Conservation (phyloP, 2,113 vertebrate species). For the Xerus inauris region DNA sequence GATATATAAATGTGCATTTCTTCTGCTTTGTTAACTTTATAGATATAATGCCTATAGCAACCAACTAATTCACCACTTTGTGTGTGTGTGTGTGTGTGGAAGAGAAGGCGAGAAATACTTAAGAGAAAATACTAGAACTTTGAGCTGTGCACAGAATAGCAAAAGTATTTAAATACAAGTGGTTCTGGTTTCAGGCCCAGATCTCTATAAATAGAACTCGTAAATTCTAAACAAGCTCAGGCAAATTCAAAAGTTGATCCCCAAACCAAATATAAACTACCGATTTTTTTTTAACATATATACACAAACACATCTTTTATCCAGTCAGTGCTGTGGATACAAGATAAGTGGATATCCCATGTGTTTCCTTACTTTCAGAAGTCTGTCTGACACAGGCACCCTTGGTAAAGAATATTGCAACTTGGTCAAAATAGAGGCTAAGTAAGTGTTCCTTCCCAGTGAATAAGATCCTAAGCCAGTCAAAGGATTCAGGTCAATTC, state of each 20-base stretch:
- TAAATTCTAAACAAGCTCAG: constrained; percentile 57
- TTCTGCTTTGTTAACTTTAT: constrained; percentile 24
- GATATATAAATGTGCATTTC: background rate
- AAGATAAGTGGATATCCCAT: constrained; percentile 23
- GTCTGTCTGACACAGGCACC: background rate
- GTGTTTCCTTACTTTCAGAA: constrained; percentile 28
- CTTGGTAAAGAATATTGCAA: constrained; percentile 26
- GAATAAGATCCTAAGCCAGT: background rate
- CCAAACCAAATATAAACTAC: constrained; percentile 26
- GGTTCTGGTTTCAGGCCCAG: constrained; percentile 46
- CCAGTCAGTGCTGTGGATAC: background rate
- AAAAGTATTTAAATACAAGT: constrained; percentile 39
- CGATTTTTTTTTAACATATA: background rate
- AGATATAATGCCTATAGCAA: background rate
- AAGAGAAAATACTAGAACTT: constrained; percentile 22
- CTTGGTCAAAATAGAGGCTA: background rate
- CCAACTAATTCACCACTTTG: constrained; percentile 2
- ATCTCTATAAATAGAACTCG: constrained; percentile 62
- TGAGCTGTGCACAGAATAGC: constrained; percentile 27
- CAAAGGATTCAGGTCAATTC: background rate
- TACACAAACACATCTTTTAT: constrained; percentile 13
- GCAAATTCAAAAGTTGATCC: constrained; percentile 32
- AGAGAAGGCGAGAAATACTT: background rate
- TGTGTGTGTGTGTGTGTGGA: background rate
- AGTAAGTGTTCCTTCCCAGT: background rate